Evolutionary conservation across 2,113 vertebrate genomes (phyloP), one percentile per base, ranked within the genome.

Genomic region (Cebidichthys violaceus): DNA sequence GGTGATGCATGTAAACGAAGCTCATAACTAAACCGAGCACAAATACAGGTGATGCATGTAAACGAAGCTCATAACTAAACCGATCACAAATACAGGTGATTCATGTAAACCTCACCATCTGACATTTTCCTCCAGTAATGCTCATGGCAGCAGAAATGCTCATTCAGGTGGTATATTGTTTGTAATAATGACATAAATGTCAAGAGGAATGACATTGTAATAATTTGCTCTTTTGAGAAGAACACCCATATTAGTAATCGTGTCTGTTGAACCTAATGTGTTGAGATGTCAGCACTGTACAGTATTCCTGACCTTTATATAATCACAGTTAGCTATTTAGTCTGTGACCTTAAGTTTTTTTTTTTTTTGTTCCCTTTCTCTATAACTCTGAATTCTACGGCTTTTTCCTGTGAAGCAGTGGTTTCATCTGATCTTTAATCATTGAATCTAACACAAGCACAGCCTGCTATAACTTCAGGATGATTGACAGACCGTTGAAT

Each of bases 51-150:
- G 33, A 33, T 33, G 33, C 33, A 33, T 33, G 33, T 33, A 33
- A 33, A 33, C 33, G 0, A 6, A 33, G 33, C 33, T 33, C 31
- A 3, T 33, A 33, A 33, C 31, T 33, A 75, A 99, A 99, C 94
- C 91, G 98, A 92, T 97, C 96, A 79, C 98, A 99, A 61, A 99
- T 99, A 93, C 98, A 99, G 97, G 98, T 99, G 47, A 69, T 1
- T 2, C 29, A 13, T 22, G 31, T 35, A 31, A 24, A 22, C 6
- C n/a, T 3, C 41, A 24, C 3, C 2, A 59, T 17, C 57, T 22
- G 20, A 52, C 43, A 20, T 9, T n/a, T 54, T 22, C 50, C 47
- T 20, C 18, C 47, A 20, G 17, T 20, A 50, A 50, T 50, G 4
- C 39, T 39, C 10, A 9, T 41, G 9, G 39, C 39, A 41, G 39